These are phyloP conservation scores for Grammomys surdaster DNA, from an alignment of 2,113 vertebrate species.

Conservation along the genomic window DNA sequence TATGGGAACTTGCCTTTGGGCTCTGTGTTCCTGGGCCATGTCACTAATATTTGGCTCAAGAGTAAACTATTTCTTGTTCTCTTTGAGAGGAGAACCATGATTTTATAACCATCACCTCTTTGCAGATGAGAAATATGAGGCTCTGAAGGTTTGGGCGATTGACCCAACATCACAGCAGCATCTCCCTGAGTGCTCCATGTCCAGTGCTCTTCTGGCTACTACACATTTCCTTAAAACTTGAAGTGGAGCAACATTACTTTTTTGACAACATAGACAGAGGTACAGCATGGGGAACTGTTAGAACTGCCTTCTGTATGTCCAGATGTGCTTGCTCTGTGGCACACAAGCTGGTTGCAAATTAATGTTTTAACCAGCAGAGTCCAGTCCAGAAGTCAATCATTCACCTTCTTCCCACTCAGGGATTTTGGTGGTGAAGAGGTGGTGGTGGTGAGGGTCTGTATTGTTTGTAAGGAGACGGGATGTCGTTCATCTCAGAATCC, in stretches of 20 bases:
- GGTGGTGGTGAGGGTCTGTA: not conserved
- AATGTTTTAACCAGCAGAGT: not conserved
- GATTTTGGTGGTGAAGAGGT: not conserved
- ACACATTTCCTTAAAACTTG: not conserved
- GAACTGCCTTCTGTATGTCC: not conserved
- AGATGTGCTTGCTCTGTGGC: not conserved
- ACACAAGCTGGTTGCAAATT: not conserved
- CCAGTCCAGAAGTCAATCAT: not conserved
- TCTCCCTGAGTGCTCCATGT: not conserved
- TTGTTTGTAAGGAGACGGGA: not conserved
- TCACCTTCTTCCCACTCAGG: not conserved
- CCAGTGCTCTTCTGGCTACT: not conserved
- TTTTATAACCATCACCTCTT: not conserved
- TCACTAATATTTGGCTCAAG: not conserved
- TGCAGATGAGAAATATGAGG: not conserved
- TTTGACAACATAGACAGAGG: not conserved
- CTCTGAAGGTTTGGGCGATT: not conserved
- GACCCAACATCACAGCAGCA: not conserved
- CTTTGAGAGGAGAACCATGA: not conserved
- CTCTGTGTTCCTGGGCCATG: not conserved
- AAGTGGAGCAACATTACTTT: not conserved
- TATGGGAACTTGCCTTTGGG: not conserved
- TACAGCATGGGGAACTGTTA: not conserved
- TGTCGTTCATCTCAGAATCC: conserved; percentile 22
- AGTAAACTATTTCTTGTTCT: not conserved